phyloP scores from a whole-genome alignment of 2,797 vertebrate genomes.

The Varecia variegata region DNA sequence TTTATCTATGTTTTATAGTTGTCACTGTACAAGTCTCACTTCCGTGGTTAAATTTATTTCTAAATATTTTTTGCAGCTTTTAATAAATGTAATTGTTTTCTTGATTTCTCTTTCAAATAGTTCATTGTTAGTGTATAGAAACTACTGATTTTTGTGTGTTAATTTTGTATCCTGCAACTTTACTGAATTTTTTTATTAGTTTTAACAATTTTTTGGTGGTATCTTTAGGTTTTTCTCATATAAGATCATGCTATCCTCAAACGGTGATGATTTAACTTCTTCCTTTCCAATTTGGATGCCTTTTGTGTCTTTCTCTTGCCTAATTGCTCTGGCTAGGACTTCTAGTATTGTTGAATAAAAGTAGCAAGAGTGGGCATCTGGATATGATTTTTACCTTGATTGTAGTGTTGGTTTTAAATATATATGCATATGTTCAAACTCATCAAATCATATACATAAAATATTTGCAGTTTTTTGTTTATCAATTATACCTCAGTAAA shows the following conservation, averaged over 20 bases:
- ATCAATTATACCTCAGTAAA: not conserved
- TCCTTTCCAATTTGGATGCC: not conserved
- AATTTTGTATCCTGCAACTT: not conserved
- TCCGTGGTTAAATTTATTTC: not conserved
- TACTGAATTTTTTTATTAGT: not conserved
- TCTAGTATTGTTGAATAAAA: not conserved
- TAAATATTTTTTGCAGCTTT: not conserved
- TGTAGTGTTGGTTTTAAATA: not conserved
- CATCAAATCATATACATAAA: not conserved
- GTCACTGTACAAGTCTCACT: not conserved
- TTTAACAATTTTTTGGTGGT: not conserved
- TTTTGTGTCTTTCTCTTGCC: not conserved
- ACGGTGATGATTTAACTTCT: not conserved
- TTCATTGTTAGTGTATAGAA: not conserved
- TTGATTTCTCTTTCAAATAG: not conserved
- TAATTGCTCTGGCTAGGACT: not conserved
- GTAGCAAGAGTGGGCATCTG: not conserved
- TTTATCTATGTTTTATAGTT: not conserved
- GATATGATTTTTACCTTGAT: not conserved
- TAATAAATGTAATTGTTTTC: not conserved
- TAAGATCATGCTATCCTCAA: not conserved
- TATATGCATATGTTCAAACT: not conserved
- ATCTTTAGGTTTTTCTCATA: not conserved
- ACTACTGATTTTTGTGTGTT: not conserved
- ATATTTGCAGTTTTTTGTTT: not conserved